Evolutionary conservation across 2,888 invertebrate species (phyloP).

Genomic region (Platypus cylindrus): DNA sequence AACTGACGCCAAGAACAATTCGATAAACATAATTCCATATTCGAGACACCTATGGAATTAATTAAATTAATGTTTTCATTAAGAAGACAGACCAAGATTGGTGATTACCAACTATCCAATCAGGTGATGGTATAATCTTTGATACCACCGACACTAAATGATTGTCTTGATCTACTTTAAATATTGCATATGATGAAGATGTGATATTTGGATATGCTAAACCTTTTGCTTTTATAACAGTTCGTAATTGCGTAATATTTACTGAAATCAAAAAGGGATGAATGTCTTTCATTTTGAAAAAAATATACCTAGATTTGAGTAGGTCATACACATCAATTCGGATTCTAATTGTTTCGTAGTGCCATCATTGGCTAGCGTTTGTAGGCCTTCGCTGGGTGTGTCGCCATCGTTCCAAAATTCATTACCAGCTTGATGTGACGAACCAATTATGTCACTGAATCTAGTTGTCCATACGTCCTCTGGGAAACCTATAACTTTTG

Average conservation of each 20-base stretch:
- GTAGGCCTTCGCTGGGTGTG: slow-evolving; percentile 71
- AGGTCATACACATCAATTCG: slow-evolving; percentile 57
- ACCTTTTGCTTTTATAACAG: slow-evolving; percentile 86
- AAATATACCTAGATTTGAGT: background rate
- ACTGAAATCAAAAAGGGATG: slow-evolving; percentile 4
- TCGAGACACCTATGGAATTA: slow-evolving; percentile 50
- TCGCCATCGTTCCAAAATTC: slow-evolving; percentile 87
- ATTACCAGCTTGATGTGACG: slow-evolving; percentile 66
- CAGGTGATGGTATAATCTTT: slow-evolving; percentile 90
- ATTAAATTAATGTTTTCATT: background rate
- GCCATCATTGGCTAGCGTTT: slow-evolving; percentile 85
- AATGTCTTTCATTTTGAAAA: too few species aligned
- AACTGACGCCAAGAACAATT: slow-evolving; percentile 82
- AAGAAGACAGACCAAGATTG: too few species aligned
- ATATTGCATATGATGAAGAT: slow-evolving; percentile 69
- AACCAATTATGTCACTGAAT: slow-evolving; percentile 91
- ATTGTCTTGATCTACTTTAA: slow-evolving; percentile 77
- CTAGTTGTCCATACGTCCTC: slow-evolving; percentile 72
- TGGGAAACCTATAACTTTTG: slow-evolving; percentile 56
- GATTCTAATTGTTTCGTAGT: slow-evolving; percentile 76
- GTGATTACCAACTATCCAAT: slow-evolving; percentile 76
- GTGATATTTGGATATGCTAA: slow-evolving; percentile 76
- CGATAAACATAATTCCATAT: slow-evolving; percentile 70
- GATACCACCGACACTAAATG: slow-evolving; percentile 86
- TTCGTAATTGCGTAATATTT: slow-evolving; percentile 53